A percentile compares a stretch with the other conserved stretches of the same genome.
Conservation (phyloP, 2,888 invertebrate genomes). For the Pollenia labialis region DNA sequence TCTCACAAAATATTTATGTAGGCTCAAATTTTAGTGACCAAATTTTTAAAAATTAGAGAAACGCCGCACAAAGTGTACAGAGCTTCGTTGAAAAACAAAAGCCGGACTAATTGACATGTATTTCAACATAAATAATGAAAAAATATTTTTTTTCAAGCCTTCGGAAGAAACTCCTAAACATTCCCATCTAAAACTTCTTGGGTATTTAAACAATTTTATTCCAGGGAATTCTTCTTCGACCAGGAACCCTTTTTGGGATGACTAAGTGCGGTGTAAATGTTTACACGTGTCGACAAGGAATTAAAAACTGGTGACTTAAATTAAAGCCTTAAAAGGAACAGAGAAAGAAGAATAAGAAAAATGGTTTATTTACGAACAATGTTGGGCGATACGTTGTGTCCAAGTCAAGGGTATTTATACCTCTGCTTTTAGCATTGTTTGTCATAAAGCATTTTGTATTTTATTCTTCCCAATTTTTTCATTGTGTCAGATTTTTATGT, state of each 20-base stretch:
- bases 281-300: conserved; percentile 38
- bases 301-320: conserved; percentile 48
- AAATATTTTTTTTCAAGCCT: too few relatives aligned
- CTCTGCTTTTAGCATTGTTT: conserved; percentile 7
- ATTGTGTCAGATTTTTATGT: conserved; percentile 64
- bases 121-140: too few relatives aligned
- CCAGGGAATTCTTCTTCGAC: too few relatives aligned
- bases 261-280: not conserved
- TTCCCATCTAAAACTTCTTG: too few relatives aligned
- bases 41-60: too few relatives aligned
- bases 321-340: not conserved
- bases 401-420: not conserved
- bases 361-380: conserved; percentile 22
- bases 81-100: too few relatives aligned
- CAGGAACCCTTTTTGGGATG: too few relatives aligned
- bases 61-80: too few relatives aligned
- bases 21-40: too few relatives aligned
- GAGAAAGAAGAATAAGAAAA: not conserved
- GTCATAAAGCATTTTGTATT: conserved; percentile 49
- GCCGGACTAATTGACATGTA: too few relatives aligned
- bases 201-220: not conserved
- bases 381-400: not conserved
- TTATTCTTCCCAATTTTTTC: conserved; percentile 52
- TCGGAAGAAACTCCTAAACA: too few relatives aligned
- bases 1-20: too few relatives aligned